phyloP scores from a whole-genome alignment of 2,797 vertebrate genomes.

The Dromococcyx pavoninus region DNA sequence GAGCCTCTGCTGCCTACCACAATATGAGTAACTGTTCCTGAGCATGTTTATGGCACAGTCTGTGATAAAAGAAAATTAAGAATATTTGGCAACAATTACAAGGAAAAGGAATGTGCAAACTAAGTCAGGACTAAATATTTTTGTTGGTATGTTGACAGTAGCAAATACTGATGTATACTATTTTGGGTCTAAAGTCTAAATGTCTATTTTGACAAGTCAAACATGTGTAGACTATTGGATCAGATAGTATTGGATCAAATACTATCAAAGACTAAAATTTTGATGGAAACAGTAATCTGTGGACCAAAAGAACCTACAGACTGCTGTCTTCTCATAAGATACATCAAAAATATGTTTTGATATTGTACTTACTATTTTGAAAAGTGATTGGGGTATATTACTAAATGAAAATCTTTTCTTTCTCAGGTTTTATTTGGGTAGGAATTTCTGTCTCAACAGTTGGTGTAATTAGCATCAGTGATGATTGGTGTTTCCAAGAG shows the following conservation, averaged over 20 bases:
- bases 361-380: not conserved
- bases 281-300: not conserved
- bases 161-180: not conserved
- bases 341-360: not conserved
- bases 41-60: not conserved
- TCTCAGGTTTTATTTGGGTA: not conserved
- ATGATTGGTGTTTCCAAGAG: not conserved
- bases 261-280: not conserved
- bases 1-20: not conserved
- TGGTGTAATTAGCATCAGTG: not conserved
- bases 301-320: not conserved
- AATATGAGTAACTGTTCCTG: not conserved
- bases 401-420: not conserved
- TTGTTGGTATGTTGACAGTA: not conserved
- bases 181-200: not conserved
- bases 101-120: conserved; percentile 4
- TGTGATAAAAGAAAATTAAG: conserved; percentile 36
- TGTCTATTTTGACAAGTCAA: not conserved
- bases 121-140: conserved; percentile 28
- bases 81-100: conserved; percentile 11
- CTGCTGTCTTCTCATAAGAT: not conserved
- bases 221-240: not conserved
- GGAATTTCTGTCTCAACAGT: not conserved
- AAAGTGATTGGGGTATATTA: not conserved
- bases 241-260: not conserved